These are phyloP conservation scores for Spisula solida DNA, from an alignment of 2,888 invertebrate genomes.

Conservation along the genomic window DNA sequence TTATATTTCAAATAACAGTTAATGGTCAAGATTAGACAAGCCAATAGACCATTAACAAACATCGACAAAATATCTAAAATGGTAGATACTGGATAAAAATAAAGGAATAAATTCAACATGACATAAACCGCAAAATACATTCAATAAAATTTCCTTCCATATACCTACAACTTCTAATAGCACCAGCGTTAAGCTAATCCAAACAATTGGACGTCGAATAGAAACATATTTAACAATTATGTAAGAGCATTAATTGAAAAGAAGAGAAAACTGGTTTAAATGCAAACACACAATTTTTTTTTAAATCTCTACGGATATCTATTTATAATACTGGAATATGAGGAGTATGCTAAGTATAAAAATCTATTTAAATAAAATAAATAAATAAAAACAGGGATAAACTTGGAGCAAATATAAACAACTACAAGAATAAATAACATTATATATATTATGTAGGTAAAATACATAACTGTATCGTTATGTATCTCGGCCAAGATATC, in stretches of 20 bases:
- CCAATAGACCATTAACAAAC: background rate
- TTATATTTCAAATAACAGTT: background rate
- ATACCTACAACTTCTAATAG: background rate
- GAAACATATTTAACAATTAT: background rate
- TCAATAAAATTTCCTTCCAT: background rate
- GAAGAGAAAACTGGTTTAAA: constrained; percentile 4
- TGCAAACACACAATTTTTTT: background rate
- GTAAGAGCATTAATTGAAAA: background rate
- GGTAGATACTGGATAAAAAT: background rate
- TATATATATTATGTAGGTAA: background rate
- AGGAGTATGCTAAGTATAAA: constrained; percentile 26
- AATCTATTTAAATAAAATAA: constrained; percentile 33
- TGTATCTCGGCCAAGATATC: too few species aligned
- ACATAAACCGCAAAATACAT: background rate
- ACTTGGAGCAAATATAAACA: background rate
- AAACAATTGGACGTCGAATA: background rate
- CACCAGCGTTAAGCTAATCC: constrained; percentile 3
- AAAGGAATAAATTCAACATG: background rate
- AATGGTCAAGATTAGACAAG: background rate
- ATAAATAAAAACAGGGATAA: constrained; percentile 38
- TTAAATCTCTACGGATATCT: constrained; percentile 5
- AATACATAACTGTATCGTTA: too few species aligned
- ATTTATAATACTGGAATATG: constrained; percentile 44
- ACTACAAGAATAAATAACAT: constrained; percentile 12
- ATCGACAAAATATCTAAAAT: background rate